Evolutionary conservation across 2,113 vertebrate species (phyloP).

Genomic region (Tragelaphus scriptus): DNA sequence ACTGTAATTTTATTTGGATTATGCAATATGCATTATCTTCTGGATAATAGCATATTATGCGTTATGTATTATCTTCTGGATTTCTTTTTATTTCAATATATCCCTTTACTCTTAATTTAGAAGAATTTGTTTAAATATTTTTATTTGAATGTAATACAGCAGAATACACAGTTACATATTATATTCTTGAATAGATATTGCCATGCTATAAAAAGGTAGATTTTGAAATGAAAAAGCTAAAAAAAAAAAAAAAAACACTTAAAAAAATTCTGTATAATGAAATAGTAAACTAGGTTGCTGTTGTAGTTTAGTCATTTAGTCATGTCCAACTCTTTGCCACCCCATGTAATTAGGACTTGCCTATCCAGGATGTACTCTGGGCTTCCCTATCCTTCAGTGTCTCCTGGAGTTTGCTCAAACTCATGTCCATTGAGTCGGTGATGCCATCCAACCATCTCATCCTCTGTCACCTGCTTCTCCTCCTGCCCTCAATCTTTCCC

Average conservation of each 20-base stretch:
- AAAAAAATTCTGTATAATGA: slow-evolving; percentile 8
- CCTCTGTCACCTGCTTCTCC: not conserved
- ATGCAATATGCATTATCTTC: not conserved
- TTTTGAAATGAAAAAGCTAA: not conserved
- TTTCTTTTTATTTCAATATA: slow-evolving; percentile 8
- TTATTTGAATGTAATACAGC: not conserved
- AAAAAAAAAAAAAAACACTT: not conserved
- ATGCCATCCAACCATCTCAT: not conserved
- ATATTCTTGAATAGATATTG: not conserved
- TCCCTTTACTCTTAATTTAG: not conserved
- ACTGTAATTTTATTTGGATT: not conserved
- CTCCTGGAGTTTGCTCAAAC: not conserved
- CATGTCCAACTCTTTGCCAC: not conserved
- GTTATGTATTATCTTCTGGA: not conserved
- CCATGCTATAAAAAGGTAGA: not conserved
- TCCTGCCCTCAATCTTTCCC: not conserved
- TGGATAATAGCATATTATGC: not conserved
- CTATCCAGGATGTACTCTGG: not conserved
- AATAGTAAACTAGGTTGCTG: slow-evolving; percentile 26
- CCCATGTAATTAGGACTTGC: not conserved
- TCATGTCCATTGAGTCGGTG: not conserved
- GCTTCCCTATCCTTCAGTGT: not conserved
- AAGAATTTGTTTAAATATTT: slow-evolving; percentile 28
- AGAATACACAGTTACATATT: not conserved
- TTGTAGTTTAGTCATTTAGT: not conserved